A percentile compares a stretch with the other conserved stretches of the same genome.
Conservation (phyloP, 2,113 vertebrate species). For the Pardalotus punctatus region DNA sequence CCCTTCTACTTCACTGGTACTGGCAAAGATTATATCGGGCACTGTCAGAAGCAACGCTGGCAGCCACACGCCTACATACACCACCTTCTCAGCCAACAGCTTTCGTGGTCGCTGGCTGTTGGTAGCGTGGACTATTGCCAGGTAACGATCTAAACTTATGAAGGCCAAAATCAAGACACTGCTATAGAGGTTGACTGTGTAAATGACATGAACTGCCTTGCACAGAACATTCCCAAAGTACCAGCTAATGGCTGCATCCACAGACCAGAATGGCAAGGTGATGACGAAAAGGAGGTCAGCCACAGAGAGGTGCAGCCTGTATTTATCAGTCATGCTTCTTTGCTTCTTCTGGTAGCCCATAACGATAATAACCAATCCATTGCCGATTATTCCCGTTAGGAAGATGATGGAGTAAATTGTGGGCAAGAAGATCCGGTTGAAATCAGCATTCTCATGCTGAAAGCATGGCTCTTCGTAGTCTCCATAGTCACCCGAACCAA, state of each 20-base stretch:
- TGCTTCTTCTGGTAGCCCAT: constrained; percentile 97
- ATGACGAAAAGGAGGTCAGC: constrained; percentile 94
- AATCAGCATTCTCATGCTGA: constrained; percentile 70
- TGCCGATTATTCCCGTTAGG: constrained; percentile 88
- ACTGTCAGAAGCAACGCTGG: constrained; percentile 88
- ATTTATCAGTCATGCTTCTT: constrained; percentile 96
- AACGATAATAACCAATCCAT: constrained; percentile 91
- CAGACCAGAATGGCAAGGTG: constrained; percentile 96
- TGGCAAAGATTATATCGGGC: constrained; percentile 90
- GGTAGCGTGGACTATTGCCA: constrained; percentile 93
- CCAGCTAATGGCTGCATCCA: constrained; percentile 88
- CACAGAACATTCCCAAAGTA: constrained; percentile 89
- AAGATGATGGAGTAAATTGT: constrained; percentile 91
- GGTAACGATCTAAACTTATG: constrained; percentile 93
- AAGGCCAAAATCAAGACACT: constrained; percentile 96
- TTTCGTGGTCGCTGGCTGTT: constrained; percentile 89
- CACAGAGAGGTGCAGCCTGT: constrained; percentile 93
- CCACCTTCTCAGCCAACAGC: constrained; percentile 85
- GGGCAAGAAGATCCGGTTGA: constrained; percentile 90
- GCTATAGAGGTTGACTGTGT: constrained; percentile 96
- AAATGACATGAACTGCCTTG: constrained; percentile 91
- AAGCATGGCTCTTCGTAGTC: constrained; percentile 77
- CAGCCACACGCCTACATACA: constrained; percentile 93
- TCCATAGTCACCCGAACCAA: constrained; percentile 75
- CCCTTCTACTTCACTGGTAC: constrained; percentile 36